Percentiles rank a stretch among this genome's conserved stretches.
Conservation (phyloP, 2,797 vertebrate genomes). For the Galagoides demidoff region DNA sequence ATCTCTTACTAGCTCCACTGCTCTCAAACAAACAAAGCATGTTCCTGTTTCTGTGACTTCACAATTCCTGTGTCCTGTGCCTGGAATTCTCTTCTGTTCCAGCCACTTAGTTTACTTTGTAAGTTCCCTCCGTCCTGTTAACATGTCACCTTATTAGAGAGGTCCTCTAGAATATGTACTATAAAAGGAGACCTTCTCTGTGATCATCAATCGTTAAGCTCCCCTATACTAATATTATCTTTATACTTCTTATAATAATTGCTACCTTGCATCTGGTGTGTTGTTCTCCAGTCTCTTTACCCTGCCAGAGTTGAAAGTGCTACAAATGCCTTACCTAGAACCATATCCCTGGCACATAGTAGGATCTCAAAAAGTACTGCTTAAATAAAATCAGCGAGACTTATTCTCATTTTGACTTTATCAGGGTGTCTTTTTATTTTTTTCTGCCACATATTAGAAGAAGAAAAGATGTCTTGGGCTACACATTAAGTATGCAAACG, state of each 20-base stretch:
- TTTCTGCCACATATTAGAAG: no score
- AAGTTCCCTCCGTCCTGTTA: not conserved
- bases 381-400: not conserved
- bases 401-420: not conserved
- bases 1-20: not conserved
- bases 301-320: not conserved
- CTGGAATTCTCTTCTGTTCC: not conserved
- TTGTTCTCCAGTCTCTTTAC: not conserved
- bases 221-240: not conserved
- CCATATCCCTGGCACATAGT: not conserved
- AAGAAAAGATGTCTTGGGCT: no score
- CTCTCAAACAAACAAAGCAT: no score
- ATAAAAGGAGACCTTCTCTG: not conserved
- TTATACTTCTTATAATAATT: not conserved
- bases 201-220: not conserved
- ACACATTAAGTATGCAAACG: no score
- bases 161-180: not conserved
- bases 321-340: not conserved
- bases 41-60: not conserved
- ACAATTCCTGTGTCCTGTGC: not conserved
- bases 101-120: no score
- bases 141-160: not conserved
- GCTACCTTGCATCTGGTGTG: not conserved
- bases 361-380: not conserved
- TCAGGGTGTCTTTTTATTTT: no score